Conservation (phyloP, 2,797 vertebrate genomes). For the Sphaeramia orbicularis region DNA sequence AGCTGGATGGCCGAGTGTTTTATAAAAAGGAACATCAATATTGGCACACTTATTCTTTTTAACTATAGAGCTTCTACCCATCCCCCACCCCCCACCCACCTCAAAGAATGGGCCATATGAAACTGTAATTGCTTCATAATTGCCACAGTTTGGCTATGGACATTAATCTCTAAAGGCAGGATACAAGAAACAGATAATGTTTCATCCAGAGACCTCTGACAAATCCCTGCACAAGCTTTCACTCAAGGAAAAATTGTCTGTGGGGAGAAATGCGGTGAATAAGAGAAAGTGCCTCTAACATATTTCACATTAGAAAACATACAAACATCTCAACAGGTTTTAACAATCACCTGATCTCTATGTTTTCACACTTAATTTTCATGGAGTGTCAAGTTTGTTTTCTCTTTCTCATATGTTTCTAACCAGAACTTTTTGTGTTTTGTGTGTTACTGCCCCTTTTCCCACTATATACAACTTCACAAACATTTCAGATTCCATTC, state of each 20-base stretch:
- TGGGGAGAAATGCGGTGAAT: slow-evolving; percentile 32
- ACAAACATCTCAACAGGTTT: slow-evolving; percentile 5
- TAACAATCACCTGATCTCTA: not conserved
- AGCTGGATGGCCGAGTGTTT: slow-evolving; percentile 28
- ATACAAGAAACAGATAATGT: slow-evolving; percentile 70
- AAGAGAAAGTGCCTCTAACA: slow-evolving; percentile 18
- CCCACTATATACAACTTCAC: too few species aligned
- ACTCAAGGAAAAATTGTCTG: slow-evolving; percentile 58
- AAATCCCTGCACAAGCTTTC: slow-evolving; percentile 48
- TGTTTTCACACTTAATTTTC: not conserved
- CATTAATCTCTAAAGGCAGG: slow-evolving; percentile 69
- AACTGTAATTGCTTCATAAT: slow-evolving; percentile 83
- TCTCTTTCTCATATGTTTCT: not conserved
- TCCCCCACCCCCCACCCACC: slow-evolving; percentile 42
- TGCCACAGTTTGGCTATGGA: slow-evolving; percentile 66
- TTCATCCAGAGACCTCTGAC: slow-evolving; percentile 69
- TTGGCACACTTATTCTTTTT: slow-evolving; percentile 44
- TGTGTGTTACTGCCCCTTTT: too few species aligned
- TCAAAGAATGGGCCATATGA: slow-evolving; percentile 66
- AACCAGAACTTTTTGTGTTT: not conserved
- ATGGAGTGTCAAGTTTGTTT: not conserved
- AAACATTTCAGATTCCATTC: too few species aligned
- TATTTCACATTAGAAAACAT: slow-evolving; percentile 11
- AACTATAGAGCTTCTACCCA: slow-evolving; percentile 46
- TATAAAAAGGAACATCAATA: slow-evolving; percentile 46